Base-by-base conservation (phyloP, 2,888 invertebrate genomes). In the Prosopocoilus inquinatus region DNA sequence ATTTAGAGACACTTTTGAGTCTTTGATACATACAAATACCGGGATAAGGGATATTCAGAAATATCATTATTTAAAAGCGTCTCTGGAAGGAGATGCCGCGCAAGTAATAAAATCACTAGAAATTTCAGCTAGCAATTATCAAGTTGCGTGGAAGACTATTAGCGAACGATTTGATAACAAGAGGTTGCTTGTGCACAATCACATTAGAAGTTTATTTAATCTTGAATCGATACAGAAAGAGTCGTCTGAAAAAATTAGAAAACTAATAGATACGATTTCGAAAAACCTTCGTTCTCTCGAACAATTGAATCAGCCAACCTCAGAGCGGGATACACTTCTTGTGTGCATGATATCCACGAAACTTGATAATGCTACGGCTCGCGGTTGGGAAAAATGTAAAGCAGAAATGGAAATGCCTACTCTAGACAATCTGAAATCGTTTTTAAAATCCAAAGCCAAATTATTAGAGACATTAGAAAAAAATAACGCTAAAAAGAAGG, bases 111-210 rank as follows among this genome's bases (percentile, higher is more conserved):
- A 34, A 36, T 55, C 54, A 35, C 16, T 64, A 9, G 57, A 59
- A 50, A 60, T 61, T 33, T 53, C 58, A 1, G 16, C 55, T 9
- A 35, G 28, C 8, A 63, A 64, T 35, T 63, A 61, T 46, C 1
- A 2, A 3, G 38, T 58, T 9, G 64, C 63, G 5, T 63, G 63
- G 63, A 53, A 61, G 9, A 41, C 60, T 43, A 46, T 64, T 15
- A 36, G 53, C n/a, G 52, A 57, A 28, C 41, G 59, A 11, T 63
- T 38, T 38, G 47, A 60, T 41, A 64, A 63, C 36, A 58, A 20
- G 32, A 48, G 55, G 9, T 28, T 63, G 9, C 41, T 64, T 15
- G 48, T 61, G 9, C 59, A 53, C 2, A 55, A 58, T 47, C 58
- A 60, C 44, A 43, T 61, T n/a, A 55, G 58, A 35, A 43, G 36